Base-by-base conservation (phyloP, 2,888 invertebrate genomes). In the Nineta flava region DNA sequence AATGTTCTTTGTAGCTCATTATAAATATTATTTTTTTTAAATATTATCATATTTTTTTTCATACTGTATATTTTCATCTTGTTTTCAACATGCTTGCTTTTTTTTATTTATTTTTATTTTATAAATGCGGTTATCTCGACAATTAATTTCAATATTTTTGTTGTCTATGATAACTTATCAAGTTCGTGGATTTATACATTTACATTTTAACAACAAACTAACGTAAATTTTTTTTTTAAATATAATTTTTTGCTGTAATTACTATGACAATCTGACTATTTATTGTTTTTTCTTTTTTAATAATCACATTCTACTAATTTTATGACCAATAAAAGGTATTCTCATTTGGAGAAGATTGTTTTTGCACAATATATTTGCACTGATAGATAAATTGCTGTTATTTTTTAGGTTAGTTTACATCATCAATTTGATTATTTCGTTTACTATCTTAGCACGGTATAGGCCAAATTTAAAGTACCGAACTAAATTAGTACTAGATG, bases 1-100 rank as follows among this genome's bases (percentile, higher is more conserved):
- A 48, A 48, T 41, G 15, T 42, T 48, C 15, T 48, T 48, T 48
- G 34, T 47, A 47, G 38, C 38, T 47, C 47, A 47, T 47, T 21
- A 42, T 42, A 34, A 34, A 42, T 34, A n/a, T n/a, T n/a, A n/a
- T 42, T 42, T 42, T 21, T 46, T 34, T 43, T 19, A 43, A n/a
- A 43, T 43, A 43, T 21, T 21, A 43, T 43, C 19, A 35, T 35
- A 32, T 35, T 17, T 16, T 31, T 45, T 15, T 45, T 15, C 16
- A 35, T 34, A 35, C 47, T n/a, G 21, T n/a, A n/a, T 21, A 43
- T 43, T 17, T 38, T 17, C 43, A 43, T 26, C 26, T 26, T 43
- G 17, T 21, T 42, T 15, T 19, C 21, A 43, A 17, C 34, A 32
- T 34, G 35, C 35, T 34, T 47, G 31, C 19, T 19, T 17, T 17